Evolutionary conservation across 2,888 invertebrate species (phyloP), one percentile per base, ranked within the genome.

Genomic region (Minunthozetes semirufus): DNA sequence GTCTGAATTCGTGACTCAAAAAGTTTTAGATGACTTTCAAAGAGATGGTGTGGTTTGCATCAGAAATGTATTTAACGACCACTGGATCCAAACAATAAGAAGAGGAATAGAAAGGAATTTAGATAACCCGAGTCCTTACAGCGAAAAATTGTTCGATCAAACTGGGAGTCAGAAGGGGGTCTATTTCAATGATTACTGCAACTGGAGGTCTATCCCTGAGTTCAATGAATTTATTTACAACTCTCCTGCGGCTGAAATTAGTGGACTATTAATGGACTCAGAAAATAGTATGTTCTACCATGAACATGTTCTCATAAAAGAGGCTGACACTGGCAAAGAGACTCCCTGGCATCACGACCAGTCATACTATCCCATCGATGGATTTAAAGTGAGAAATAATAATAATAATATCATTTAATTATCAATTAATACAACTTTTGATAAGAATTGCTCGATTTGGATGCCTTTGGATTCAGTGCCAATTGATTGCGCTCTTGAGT

Each of bases 291-390:
- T 78, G 3, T 80, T 81, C 72, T 81, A 81, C 76, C 81, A 81
- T 75, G 81, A 81, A 29, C 81, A 81, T 72, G 81, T 81, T 4
- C 78, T 81, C 27, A 79, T 78, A 17, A 81, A 81, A 70, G 81
- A 81, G 33, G 80, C 81, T 0, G 80, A 80, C 9, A 78, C 81
- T 1, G 72, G 73, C 25, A 80, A 80, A 59, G 61, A 73, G 29
- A 81, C 81, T 0, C 81, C 81, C 0, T 81, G 81, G 81, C 81
- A 81, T 72, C 80, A 80, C 9, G 81, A 81, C 66, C 81, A 81
- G 72, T 73, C 81, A 11, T 81, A 81, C 75, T 81, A 81, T 73
- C 81, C 81, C 0, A 79, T 81, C 19, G 79, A 81, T 75, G 81
- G 81, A 1, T 76, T 76, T n/a, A 78, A 80, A 77, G 80, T 80